phyloP scores from a whole-genome alignment of 2,797 vertebrate genomes.

The Acridotheres tristis region DNA sequence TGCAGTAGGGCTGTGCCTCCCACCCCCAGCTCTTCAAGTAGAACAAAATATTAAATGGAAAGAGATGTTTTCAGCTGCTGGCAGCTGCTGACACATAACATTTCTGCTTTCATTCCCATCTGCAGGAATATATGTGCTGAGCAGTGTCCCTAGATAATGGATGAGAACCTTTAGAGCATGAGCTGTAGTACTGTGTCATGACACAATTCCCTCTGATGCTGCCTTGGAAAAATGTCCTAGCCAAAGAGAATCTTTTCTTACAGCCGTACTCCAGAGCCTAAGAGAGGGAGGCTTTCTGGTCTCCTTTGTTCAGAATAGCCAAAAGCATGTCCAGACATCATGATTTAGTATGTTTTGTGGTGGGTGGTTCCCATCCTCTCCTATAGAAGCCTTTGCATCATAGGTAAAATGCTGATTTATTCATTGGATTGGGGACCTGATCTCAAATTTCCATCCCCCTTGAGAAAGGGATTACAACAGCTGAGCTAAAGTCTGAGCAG shows the following conservation, averaged over 20 bases:
- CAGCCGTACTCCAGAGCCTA: not conserved
- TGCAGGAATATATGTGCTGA: not conserved
- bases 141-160: not conserved
- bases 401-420: not conserved
- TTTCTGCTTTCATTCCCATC: slow-evolving; percentile 12
- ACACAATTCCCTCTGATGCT: not conserved
- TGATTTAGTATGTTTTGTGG: not conserved
- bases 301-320: not conserved
- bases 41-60: not conserved
- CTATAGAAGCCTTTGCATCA: not conserved
- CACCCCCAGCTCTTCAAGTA: not conserved
- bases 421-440: not conserved
- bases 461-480: not conserved
- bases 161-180: not conserved
- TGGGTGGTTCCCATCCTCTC: not conserved
- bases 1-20: not conserved
- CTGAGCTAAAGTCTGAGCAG: not conserved
- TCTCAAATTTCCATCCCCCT: not conserved
- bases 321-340: not conserved
- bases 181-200: not conserved
- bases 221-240: not conserved
- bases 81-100: not conserved
- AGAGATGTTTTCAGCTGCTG: slow-evolving; percentile 32
- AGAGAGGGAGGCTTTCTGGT: not conserved
- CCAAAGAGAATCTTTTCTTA: not conserved